These are phyloP conservation scores for Tigriopus japonicus DNA, from an alignment of 1,140 invertebrate species.

Conservation along the genomic window DNA sequence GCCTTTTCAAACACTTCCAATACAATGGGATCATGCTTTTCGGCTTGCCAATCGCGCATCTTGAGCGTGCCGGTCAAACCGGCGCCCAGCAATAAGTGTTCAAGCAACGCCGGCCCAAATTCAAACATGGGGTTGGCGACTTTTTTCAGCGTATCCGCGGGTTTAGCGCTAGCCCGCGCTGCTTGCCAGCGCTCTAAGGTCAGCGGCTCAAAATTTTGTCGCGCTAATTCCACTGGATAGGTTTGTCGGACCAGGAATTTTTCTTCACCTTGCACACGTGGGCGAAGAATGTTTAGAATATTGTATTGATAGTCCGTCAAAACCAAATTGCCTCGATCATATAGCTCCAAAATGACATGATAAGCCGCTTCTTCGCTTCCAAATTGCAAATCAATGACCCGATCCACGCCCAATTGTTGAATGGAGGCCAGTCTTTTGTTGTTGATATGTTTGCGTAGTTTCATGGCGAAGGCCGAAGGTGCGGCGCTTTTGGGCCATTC, in stretches of 20 bases:
- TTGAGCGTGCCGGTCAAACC: neutral
- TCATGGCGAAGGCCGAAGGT: conserved; percentile 92
- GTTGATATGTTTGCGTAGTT: conserved; percentile 91
- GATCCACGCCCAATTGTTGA: conserved; percentile 63
- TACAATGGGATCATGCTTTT: neutral
- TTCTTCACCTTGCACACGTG: neutral
- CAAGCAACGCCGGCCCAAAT: conserved; percentile 5
- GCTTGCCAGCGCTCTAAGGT: conserved; percentile 30
- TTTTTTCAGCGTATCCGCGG: conserved; percentile 61
- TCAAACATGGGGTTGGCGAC: conserved; percentile 54
- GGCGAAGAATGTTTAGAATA: conserved; percentile 38
- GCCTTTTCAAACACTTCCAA: neutral
- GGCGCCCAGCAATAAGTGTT: conserved; percentile 6
- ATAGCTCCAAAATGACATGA: conserved; percentile 88
- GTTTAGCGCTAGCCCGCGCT: conserved; percentile 43
- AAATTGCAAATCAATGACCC: conserved; percentile 82
- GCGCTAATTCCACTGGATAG: conserved; percentile 59
- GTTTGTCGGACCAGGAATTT: conserved; percentile 70
- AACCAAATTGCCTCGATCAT: conserved; percentile 90
- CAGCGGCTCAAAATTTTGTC: conserved; percentile 35
- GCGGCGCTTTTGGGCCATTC: conserved; percentile 92
- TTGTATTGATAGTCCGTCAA: conserved; percentile 76
- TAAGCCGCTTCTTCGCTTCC: conserved; percentile 82
- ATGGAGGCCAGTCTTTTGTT: conserved; percentile 80
- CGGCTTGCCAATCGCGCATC: neutral